Evolutionary conservation across 2,888 invertebrate genomes (phyloP).

Genomic region (Mystacides longicornis): DNA sequence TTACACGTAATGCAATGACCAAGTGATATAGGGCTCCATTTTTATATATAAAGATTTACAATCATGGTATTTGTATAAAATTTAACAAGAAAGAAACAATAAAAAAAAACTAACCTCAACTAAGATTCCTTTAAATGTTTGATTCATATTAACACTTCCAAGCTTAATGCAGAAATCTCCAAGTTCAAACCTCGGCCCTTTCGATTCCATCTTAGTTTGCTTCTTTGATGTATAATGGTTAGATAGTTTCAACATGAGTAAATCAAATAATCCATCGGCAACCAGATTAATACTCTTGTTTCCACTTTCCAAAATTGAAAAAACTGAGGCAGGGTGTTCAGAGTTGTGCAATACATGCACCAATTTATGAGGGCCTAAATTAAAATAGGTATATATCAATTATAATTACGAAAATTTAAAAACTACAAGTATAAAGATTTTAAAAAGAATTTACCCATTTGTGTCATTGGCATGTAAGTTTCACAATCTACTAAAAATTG

Average conservation of each 20-base stretch:
- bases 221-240: slow-evolving; percentile 85
- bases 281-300: slow-evolving; percentile 80
- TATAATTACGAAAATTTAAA: neutral
- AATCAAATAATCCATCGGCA: slow-evolving; percentile 85
- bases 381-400: neutral
- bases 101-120: slow-evolving; percentile 59
- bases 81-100: slow-evolving; percentile 5
- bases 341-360: slow-evolving; percentile 94
- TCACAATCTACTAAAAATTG: slow-evolving; percentile 94
- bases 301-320: slow-evolving; percentile 83
- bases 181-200: slow-evolving; percentile 79
- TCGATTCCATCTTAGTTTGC: slow-evolving; percentile 80
- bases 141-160: slow-evolving; percentile 87
- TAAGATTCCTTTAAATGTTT: slow-evolving; percentile 87
- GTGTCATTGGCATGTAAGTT: slow-evolving; percentile 76
- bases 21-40: no score
- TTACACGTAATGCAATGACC: no score
- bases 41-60: no score
- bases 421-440: neutral
- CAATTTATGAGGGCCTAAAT: slow-evolving; percentile 64
- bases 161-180: slow-evolving; percentile 92
- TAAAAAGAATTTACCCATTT: slow-evolving; percentile 49
- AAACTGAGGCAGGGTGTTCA: slow-evolving; percentile 91
- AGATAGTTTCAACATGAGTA: slow-evolving; percentile 83
- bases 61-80: no score